Conservation (phyloP, 2,888 invertebrate genomes). For the Hemistola chrysoprasaria region DNA sequence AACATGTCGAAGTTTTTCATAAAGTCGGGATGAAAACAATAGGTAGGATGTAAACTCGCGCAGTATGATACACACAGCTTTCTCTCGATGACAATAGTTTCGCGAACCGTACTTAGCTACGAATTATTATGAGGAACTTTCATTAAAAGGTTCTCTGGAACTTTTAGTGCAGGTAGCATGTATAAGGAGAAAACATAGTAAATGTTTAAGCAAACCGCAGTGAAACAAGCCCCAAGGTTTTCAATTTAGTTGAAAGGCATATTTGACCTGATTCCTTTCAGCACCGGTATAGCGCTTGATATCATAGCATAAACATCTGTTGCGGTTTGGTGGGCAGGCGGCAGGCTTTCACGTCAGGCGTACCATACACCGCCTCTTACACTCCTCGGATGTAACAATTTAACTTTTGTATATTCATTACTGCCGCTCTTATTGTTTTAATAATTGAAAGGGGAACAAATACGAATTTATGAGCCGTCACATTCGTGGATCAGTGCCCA, state of each 20-base stretch:
- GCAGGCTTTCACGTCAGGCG: slow-evolving; percentile 6
- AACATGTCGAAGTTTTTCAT: slow-evolving; percentile 62
- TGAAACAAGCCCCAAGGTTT: slow-evolving; percentile 32
- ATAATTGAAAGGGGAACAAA: slow-evolving; percentile 28
- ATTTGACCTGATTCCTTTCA: slow-evolving; percentile 50
- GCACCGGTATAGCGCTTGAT: slow-evolving; percentile 27
- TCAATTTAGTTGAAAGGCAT: slow-evolving; percentile 52
- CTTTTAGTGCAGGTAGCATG: slow-evolving; percentile 19
- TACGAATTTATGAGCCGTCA: slow-evolving; percentile 39
- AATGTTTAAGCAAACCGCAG: slow-evolving; percentile 6
- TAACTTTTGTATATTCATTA: slow-evolving; percentile 21
- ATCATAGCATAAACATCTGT: slow-evolving; percentile 27
- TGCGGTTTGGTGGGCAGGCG: slow-evolving; percentile 13
- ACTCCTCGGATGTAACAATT: slow-evolving; percentile 13
- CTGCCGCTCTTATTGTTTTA: slow-evolving; percentile 9
- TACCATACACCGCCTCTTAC: slow-evolving; percentile 6
- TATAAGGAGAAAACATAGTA: slow-evolving; percentile 1
- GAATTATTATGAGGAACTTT: slow-evolving; percentile 36
- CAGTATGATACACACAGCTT: slow-evolving; percentile 44
- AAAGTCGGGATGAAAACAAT: slow-evolving; percentile 53
- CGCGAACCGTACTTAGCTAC: slow-evolving; percentile 27
- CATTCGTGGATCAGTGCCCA: slow-evolving; percentile 38
- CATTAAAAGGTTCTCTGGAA: slow-evolving; percentile 36
- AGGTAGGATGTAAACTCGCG: slow-evolving; percentile 46
- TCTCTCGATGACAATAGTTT: slow-evolving; percentile 38